Percentiles rank a stretch among this genome's conserved stretches.
Conservation (phyloP, 2,888 invertebrate species). For the Bruchidius siliquastri region DNA sequence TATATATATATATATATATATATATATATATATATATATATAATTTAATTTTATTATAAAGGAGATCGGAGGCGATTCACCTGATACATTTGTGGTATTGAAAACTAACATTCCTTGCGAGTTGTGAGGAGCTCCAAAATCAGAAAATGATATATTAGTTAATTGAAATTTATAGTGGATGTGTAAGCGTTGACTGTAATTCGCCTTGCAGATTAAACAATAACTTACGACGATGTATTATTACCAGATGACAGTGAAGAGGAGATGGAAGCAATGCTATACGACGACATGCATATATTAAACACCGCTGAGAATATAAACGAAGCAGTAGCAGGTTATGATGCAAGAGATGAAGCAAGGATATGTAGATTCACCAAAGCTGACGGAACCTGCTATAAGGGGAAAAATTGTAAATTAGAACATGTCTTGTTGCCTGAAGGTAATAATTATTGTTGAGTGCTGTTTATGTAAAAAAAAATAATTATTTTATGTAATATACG, state of each 20-base stretch:
- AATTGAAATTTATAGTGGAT: too few species aligned
- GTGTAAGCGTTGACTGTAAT: not conserved
- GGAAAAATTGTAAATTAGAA: constrained; percentile 33
- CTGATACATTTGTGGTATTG: too few species aligned
- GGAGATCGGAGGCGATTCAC: too few species aligned
- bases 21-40: too few species aligned
- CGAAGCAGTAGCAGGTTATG: constrained; percentile 35
- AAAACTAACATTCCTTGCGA: too few species aligned
- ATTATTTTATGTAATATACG: not conserved
- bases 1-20: too few species aligned
- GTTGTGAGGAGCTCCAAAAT: too few species aligned
- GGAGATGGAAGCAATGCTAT: constrained; percentile 24
- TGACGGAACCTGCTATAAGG: constrained; percentile 34
- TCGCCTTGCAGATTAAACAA: constrained; percentile 1
- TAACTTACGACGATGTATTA: not conserved
- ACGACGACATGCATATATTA: constrained; percentile 25
- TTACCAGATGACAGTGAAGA: constrained; percentile 21
- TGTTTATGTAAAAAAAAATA: not conserved
- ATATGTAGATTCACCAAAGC: constrained; percentile 31
- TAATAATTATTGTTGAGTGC: constrained; percentile 8
- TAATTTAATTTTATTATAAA: too few species aligned
- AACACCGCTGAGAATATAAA: constrained; percentile 31
- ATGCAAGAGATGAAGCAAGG: constrained; percentile 34
- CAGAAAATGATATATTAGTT: too few species aligned
- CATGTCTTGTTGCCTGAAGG: constrained; percentile 29